phyloP scores from a whole-genome alignment of 2,888 invertebrate genomes.

The Chaitophorus viminalis region DNA sequence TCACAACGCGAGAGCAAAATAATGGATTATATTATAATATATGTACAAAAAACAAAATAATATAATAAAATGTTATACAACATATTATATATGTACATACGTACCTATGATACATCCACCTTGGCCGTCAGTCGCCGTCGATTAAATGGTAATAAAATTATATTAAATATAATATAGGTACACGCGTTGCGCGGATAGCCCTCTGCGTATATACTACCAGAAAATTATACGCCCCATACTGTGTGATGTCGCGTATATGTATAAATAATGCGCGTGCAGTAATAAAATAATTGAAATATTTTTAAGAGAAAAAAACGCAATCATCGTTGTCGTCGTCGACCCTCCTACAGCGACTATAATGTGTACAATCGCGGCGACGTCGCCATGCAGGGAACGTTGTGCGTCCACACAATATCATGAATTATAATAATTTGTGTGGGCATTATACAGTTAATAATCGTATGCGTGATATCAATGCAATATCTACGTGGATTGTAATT shows the following conservation, averaged over 20 bases:
- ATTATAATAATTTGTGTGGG: too few species aligned
- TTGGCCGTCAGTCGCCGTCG: not conserved
- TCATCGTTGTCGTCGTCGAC: not conserved
- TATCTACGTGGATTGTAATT: too few species aligned
- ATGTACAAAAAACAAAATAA: not conserved
- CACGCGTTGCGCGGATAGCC: too few species aligned
- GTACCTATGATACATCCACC: not conserved
- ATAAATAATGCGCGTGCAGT: not conserved
- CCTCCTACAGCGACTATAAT: slow-evolving; percentile 2
- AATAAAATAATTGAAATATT: slow-evolving; percentile 19
- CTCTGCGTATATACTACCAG: too few species aligned
- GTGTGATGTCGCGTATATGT: too few species aligned
- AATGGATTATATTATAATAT: not conserved
- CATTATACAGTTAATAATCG: too few species aligned
- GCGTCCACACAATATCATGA: not conserved
- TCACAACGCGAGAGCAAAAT: not conserved
- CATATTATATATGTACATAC: not conserved
- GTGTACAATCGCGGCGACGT: not conserved
- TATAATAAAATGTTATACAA: too few species aligned
- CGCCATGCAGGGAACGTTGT: not conserved
- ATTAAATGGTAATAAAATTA: too few species aligned
- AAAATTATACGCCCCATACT: too few species aligned
- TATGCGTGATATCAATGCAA: too few species aligned
- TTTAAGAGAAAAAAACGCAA: not conserved
- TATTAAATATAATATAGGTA: too few species aligned